Evolutionary conservation across 2,888 invertebrate species (phyloP).

Genomic region (Volucella zonaria): DNA sequence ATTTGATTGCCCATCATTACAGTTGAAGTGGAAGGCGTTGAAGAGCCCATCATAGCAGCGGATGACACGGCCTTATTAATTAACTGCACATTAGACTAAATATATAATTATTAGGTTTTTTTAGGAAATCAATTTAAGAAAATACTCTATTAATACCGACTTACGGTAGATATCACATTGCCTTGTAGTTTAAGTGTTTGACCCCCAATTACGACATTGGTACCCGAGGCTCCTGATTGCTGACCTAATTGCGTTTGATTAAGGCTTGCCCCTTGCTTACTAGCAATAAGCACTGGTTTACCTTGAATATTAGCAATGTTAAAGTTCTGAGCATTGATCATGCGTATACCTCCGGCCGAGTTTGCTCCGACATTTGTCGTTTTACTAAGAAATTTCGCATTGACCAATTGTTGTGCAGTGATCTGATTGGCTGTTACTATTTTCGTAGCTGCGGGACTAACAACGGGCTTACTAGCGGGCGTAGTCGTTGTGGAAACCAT

Average conservation of each 20-base stretch:
- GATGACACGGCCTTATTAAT: conserved; percentile 72
- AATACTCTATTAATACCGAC: conserved; percentile 55
- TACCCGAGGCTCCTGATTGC: conserved; percentile 80
- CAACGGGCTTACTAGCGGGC: conserved; percentile 64
- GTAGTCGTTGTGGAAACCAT: conserved; percentile 66
- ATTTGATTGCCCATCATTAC: conserved; percentile 83
- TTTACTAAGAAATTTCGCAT: conserved; percentile 83
- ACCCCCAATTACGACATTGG: conserved; percentile 80
- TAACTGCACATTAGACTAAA: conserved; percentile 75
- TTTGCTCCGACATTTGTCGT: conserved; percentile 72
- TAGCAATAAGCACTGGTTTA: conserved; percentile 84
- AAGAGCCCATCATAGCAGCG: conserved; percentile 46
- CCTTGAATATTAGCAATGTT: conserved; percentile 84
- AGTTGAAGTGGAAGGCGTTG: conserved; percentile 79
- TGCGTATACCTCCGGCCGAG: conserved; percentile 80
- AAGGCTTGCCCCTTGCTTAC: conserved; percentile 78
- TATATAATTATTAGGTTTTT: not conserved
- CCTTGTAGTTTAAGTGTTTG: conserved; percentile 81
- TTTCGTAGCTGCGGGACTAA: conserved; percentile 69
- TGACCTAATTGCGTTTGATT: conserved; percentile 82
- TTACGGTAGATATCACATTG: conserved; percentile 76
- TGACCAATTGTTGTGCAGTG: conserved; percentile 82
- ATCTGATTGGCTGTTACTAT: conserved; percentile 75
- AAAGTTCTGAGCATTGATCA: conserved; percentile 83
- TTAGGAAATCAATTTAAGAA: conserved; percentile 3